Percentiles rank a stretch among this genome's conserved stretches.
phyloP scores from a whole-genome alignment of 1,140 invertebrate species.

The Globodera rostochiensis region DNA sequence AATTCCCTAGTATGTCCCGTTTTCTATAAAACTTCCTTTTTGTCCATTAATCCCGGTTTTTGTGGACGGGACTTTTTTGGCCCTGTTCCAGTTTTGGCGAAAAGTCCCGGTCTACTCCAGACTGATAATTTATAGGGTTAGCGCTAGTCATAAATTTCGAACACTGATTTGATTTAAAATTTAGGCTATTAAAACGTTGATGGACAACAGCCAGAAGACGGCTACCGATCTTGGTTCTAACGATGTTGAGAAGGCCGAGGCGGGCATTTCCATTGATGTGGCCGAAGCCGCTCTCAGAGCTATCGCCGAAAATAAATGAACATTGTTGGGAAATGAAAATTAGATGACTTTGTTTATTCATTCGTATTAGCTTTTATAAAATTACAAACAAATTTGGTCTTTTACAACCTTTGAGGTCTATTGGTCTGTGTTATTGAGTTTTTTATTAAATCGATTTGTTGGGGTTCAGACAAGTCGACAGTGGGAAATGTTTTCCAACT shows the following conservation, averaged over 20 bases:
- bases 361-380: constrained; percentile 9
- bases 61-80: no score
- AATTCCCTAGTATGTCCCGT: no score
- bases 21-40: no score
- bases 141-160: no score
- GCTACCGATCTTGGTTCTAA: constrained; percentile 45
- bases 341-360: neutral
- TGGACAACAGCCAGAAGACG: constrained; percentile 52
- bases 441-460: no score
- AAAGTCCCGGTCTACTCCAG: no score
- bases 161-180: neutral
- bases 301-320: constrained; percentile 40
- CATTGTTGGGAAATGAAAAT: constrained; percentile 3
- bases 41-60: no score
- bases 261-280: constrained; percentile 57
- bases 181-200: constrained; percentile 38
- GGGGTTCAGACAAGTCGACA: no score
- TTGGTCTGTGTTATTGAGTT: no score
- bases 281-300: constrained; percentile 62
- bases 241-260: constrained; percentile 61
- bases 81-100: no score
- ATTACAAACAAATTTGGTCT: neutral
- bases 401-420: neutral
- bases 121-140: no score
- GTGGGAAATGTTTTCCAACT: no score